phyloP scores from a whole-genome alignment of 1,140 invertebrate species.

The Globodera ellingtonae region DNA sequence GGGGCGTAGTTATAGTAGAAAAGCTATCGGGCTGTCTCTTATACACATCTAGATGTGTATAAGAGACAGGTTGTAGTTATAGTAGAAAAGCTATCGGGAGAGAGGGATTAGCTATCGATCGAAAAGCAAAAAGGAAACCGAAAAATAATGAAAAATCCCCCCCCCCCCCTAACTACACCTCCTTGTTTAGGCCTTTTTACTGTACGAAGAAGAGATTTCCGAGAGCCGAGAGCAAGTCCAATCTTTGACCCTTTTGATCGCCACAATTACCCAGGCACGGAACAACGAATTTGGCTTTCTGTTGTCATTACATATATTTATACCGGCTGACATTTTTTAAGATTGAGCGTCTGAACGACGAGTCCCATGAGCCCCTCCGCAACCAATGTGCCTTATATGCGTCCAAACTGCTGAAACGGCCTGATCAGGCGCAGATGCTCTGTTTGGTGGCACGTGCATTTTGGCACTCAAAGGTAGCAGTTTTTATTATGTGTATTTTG shows the following conservation, averaged over 20 bases:
- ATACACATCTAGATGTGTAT: no score
- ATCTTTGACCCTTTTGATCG: conserved; percentile 91
- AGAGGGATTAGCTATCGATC: no score
- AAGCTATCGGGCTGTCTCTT: no score
- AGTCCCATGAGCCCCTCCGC: conserved; percentile 92
- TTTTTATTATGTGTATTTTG: conserved; percentile 69
- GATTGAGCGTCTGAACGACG: conserved; percentile 82
- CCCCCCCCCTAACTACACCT: conserved; percentile 21
- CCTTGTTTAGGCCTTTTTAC: conserved; percentile 79
- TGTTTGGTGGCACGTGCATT: conserved; percentile 91
- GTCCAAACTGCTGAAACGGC: conserved; percentile 92
- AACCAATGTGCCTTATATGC: conserved; percentile 73
- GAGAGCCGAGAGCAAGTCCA: conserved; percentile 94
- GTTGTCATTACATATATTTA: no score
- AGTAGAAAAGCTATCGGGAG: no score
- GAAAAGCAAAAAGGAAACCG: conserved; percentile 5
- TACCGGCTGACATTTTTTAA: background rate
- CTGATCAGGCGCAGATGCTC: conserved; percentile 90
- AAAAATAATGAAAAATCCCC: background rate
- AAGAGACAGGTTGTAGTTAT: no score
- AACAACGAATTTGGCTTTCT: conserved; percentile 68
- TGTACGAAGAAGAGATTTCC: conserved; percentile 98
- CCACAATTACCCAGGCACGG: conserved; percentile 81
- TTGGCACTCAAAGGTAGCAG: conserved; percentile 79
- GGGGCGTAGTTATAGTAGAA: no score